Evolutionary conservation across 2,797 vertebrate species (phyloP).

Genomic region (Steatocranus sp.): DNA sequence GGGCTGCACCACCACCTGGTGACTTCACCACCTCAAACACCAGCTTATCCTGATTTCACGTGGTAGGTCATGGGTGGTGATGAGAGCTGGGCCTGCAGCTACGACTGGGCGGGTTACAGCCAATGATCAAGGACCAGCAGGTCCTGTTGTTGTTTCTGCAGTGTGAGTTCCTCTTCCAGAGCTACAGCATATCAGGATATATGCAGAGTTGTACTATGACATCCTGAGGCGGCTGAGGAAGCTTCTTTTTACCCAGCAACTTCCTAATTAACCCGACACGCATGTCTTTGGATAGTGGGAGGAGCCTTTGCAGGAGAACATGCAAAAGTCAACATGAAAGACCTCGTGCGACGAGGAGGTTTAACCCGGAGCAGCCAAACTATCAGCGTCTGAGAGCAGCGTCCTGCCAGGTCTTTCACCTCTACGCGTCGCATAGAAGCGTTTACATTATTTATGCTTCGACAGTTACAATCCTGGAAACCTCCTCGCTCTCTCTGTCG

Average conservation of each 20-base stretch:
- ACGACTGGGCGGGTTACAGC: rapidly evolving
- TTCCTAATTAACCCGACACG: neutral
- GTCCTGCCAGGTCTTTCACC: too few species aligned
- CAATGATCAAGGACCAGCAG: neutral
- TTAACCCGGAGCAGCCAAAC: neutral
- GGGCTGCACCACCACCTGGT: neutral
- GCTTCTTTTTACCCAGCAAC: neutral
- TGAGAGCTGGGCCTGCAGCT: neutral
- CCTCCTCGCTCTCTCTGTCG: rapidly evolving
- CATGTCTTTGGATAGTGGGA: neutral
- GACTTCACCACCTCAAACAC: neutral
- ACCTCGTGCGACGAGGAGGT: neutral
- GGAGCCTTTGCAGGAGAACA: neutral
- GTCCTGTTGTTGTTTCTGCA: neutral
- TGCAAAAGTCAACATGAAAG: neutral
- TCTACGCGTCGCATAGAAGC: neutral
- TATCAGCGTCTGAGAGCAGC: neutral
- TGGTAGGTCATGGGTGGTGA: neutral
- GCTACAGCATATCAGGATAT: neutral
- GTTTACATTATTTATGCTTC: neutral
- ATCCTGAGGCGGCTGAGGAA: neutral
- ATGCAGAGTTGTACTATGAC: neutral
- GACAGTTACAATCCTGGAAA: neutral
- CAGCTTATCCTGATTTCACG: neutral
- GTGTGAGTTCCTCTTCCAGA: neutral